These are phyloP conservation scores for Brachionus manjavacas DNA, from an alignment of 1,140 invertebrate genomes.

Conservation along the genomic window DNA sequence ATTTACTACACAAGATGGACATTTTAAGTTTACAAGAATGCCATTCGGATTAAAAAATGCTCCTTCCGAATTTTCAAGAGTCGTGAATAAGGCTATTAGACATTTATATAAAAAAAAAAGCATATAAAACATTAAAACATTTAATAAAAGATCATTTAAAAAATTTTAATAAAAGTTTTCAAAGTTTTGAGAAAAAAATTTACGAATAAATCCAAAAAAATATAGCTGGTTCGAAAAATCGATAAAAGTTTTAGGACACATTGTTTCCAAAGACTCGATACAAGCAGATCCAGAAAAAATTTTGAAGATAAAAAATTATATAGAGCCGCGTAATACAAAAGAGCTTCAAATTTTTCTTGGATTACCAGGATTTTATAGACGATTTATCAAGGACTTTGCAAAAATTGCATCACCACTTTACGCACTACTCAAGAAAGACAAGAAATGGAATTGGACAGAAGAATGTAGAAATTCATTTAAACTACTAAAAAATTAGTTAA, in stretches of 20 bases:
- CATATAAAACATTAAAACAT: too few species aligned
- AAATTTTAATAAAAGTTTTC: conserved; percentile 43
- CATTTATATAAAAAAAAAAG: too few species aligned
- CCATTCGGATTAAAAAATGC: too few species aligned
- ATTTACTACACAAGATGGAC: too few species aligned
- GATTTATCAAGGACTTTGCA: conserved; percentile 46
- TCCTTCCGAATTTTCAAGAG: too few species aligned
- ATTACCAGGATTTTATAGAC: conserved; percentile 47
- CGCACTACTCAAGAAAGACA: conserved; percentile 53
- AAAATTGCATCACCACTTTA: conserved; percentile 47
- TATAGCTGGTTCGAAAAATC: not conserved
- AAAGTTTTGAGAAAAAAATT: not conserved
- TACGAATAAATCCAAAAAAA: not conserved
- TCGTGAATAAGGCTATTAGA: too few species aligned
- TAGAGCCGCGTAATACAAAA: not conserved
- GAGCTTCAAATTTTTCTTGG: conserved; percentile 47
- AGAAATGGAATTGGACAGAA: conserved; percentile 44
- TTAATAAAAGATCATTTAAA: too few species aligned
- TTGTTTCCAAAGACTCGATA: conserved; percentile 34
- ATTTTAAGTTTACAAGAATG: too few species aligned
- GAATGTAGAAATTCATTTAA: conserved; percentile 32
- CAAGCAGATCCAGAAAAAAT: conserved; percentile 28
- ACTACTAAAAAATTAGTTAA: not conserved
- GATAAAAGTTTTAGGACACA: conserved; percentile 36
- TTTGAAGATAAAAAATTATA: conserved; percentile 24